Conservation (phyloP, 2,113 vertebrate genomes). For the Colius striatus region DNA sequence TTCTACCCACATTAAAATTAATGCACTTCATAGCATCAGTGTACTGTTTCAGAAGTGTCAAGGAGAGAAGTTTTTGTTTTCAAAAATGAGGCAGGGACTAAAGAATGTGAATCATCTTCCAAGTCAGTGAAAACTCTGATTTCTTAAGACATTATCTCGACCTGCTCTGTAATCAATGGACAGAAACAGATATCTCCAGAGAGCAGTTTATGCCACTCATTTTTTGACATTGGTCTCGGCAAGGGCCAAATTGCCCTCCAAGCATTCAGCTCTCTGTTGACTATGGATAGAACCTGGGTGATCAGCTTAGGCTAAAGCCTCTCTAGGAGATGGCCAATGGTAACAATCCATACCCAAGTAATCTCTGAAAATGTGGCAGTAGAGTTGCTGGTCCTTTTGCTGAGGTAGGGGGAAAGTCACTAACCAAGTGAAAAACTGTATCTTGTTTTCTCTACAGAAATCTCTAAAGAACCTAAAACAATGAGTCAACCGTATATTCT, state of each 20-base stretch:
- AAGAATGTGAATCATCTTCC: background rate
- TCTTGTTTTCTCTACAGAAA: background rate
- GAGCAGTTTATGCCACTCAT: background rate
- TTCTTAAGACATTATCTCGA: background rate
- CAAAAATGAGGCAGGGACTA: background rate
- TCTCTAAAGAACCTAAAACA: background rate
- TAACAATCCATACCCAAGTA: background rate
- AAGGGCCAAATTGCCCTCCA: background rate
- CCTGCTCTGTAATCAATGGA: background rate
- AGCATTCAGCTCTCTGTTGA: background rate
- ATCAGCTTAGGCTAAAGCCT: background rate
- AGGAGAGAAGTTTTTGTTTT: background rate
- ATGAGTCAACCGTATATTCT: background rate
- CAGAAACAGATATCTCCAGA: background rate
- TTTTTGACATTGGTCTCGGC: background rate
- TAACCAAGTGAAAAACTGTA: background rate
- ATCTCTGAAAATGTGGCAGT: background rate
- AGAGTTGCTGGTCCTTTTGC: background rate
- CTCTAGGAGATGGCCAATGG: background rate
- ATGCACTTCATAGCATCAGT: fast-evolving
- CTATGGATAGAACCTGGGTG: background rate
- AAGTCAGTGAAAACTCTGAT: background rate
- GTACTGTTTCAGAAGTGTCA: background rate
- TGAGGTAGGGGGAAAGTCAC: background rate
- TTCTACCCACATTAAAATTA: background rate